Percentiles rank a stretch among this genome's conserved stretches.
Conservation (phyloP, 1,140 invertebrate species). For the Lethocerus indicus region DNA sequence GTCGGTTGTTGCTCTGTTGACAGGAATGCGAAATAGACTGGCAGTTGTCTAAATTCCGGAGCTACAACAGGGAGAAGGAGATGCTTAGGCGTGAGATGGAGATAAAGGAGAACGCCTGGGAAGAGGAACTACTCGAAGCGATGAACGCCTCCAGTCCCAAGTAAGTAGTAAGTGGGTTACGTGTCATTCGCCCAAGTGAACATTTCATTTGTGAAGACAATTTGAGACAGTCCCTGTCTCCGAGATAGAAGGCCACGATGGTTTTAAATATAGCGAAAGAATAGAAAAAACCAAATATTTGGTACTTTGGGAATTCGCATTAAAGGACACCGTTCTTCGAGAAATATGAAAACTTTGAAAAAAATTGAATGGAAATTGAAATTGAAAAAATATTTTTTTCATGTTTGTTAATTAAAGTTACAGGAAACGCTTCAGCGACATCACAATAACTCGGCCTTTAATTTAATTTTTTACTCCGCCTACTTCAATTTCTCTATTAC, state of each 20-base stretch:
- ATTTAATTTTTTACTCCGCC: no score
- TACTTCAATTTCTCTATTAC: no score
- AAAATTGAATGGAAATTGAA: no score
- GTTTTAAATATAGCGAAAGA: not conserved
- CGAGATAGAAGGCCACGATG: not conserved
- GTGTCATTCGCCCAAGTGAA: no score
- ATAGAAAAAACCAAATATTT: slow-evolving; percentile 1
- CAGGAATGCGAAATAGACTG: slow-evolving; percentile 24
- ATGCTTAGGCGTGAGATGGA: slow-evolving; percentile 38
- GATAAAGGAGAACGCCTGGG: slow-evolving; percentile 49
- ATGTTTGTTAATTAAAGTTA: no score
- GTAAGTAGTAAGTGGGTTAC: slow-evolving; percentile 13
- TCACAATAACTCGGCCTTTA: no score
- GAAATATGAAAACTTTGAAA: no score
- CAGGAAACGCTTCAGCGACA: no score
- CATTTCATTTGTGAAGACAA: no score
- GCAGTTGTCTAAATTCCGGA: slow-evolving; percentile 38
- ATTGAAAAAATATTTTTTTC: no score
- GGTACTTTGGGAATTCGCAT: not conserved
- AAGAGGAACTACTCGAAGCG: slow-evolving; percentile 44
- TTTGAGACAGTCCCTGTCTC: not conserved
- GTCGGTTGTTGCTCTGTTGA: no score
- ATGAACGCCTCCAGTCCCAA: slow-evolving; percentile 31
- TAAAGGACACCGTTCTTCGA: not conserved
- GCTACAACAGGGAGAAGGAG: slow-evolving; percentile 55